phyloP scores from a whole-genome alignment of 2,888 invertebrate species.

The Mesoligia furuncula region DNA sequence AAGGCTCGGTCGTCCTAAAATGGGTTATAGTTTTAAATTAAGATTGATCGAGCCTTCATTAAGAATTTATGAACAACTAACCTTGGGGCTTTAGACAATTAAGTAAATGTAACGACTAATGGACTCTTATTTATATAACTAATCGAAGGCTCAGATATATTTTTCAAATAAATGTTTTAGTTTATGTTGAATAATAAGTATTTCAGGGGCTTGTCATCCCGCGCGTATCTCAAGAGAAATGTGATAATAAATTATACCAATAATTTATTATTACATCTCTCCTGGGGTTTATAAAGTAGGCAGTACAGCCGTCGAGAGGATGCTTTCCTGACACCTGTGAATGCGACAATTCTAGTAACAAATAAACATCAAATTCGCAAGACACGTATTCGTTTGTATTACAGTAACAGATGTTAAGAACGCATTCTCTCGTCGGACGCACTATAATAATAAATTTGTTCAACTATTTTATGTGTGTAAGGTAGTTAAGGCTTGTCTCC shows the following conservation, averaged over 20 bases:
- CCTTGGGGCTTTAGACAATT: constrained; percentile 1
- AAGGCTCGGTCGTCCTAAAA: neutral
- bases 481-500: too few species aligned
- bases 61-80: constrained; percentile 19
- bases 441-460: neutral
- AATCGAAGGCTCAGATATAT: neutral
- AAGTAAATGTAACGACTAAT: neutral
- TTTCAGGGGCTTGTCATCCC: neutral
- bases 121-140: neutral
- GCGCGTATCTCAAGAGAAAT: neutral
- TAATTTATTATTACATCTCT: too few species aligned
- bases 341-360: neutral
- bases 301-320: too few species aligned
- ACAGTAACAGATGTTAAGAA: neutral
- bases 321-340: too few species aligned
- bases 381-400: neutral
- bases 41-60: constrained; percentile 37
- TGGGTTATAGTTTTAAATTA: constrained; percentile 32
- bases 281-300: too few species aligned
- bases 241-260: too few species aligned
- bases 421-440: neutral
- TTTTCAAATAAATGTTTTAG: neutral
- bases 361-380: too few species aligned
- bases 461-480: neutral
- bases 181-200: neutral